Evolutionary conservation across 2,113 vertebrate genomes (phyloP).

Genomic region (Bambusicola thoracicus): DNA sequence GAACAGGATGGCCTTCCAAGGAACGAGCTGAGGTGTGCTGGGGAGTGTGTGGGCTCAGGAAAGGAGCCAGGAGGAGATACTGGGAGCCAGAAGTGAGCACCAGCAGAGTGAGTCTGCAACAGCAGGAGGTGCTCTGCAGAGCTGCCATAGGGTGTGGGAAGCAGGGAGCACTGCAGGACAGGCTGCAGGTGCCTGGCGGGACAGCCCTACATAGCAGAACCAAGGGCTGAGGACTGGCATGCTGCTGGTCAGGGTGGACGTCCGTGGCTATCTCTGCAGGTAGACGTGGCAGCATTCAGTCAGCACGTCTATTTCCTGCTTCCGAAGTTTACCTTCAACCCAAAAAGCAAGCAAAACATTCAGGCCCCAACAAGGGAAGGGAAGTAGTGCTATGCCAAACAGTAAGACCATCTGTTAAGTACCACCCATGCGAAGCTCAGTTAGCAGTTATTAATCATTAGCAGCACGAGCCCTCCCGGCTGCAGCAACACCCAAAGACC

Average conservation of each 20-base stretch:
- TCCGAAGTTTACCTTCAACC: not conserved
- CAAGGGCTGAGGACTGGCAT: rapidly evolving
- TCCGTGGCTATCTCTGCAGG: not conserved
- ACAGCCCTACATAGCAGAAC: not conserved
- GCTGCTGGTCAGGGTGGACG: not conserved
- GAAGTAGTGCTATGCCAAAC: not conserved
- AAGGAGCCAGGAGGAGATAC: not conserved
- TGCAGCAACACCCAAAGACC: not conserved
- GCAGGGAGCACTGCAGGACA: not conserved
- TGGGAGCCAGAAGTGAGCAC: not conserved
- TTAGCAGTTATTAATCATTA: constrained; percentile 40
- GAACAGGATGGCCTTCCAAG: rapidly evolving
- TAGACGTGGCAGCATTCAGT: not conserved
- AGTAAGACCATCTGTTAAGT: constrained; percentile 33
- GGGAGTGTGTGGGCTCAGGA: not conserved
- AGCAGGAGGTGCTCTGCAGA: not conserved
- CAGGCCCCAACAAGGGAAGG: not conserved
- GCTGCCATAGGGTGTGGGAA: not conserved
- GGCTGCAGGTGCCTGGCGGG: not conserved
- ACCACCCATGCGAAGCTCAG: constrained; percentile 15
- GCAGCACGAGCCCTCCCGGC: not conserved
- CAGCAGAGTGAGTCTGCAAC: not conserved
- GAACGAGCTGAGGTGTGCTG: rapidly evolving
- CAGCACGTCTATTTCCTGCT: not conserved
- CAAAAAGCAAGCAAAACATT: not conserved